Base-by-base conservation (phyloP, 2,888 invertebrate genomes). In the Dyspetes luteomarginatus region DNA sequence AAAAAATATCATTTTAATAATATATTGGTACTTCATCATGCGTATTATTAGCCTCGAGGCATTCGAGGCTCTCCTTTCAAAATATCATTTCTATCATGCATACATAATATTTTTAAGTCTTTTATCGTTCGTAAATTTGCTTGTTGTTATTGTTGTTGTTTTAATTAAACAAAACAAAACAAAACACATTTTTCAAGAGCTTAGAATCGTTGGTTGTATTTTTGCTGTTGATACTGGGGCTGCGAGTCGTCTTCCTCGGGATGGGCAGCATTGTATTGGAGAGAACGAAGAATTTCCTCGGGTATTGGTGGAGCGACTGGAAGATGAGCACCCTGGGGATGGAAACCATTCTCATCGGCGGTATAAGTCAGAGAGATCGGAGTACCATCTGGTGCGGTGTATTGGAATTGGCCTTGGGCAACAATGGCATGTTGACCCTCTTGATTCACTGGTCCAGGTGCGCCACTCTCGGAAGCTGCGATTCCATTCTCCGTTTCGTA, bases 311-410 rank as follows among this genome's bases (percentile, higher is more conserved):
- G 83, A 17, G 79, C 62, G 4, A 74, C 76, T 30, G 85, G 85
- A 24, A 85, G 68, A 77, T 85, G 85, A 22, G 62, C 82, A n/a
- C 85, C 85, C 48, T 78, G 55, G 4, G 85, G 77, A 12, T 78
- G 83, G 83, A 82, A 85, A 28, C 85, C 85, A 41, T 83, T 82
- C 28, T 84, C 84, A 36, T 85, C 81, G 43, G 84, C 85, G 55
- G 26, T 52, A 60, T 85, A 85, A 4, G 19, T 43, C 0, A 84
- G 62, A 3, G 24, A 19, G 24, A 75, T 60, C 1, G 72, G 64
- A 4, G 65, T 67, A 2, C 85, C 85, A 50, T 83, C 82, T n/a
- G 58, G 64, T 4, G 76, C 78, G 28, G 74, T 76, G 71, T 81
- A 85, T n/a, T 62, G 67, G 65, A 26, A 83, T 28, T 71, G 65